Percentiles rank a stretch among this genome's conserved stretches.
phyloP scores from a whole-genome alignment of 2,797 vertebrate species.

The Crocodylus rhombifer region DNA sequence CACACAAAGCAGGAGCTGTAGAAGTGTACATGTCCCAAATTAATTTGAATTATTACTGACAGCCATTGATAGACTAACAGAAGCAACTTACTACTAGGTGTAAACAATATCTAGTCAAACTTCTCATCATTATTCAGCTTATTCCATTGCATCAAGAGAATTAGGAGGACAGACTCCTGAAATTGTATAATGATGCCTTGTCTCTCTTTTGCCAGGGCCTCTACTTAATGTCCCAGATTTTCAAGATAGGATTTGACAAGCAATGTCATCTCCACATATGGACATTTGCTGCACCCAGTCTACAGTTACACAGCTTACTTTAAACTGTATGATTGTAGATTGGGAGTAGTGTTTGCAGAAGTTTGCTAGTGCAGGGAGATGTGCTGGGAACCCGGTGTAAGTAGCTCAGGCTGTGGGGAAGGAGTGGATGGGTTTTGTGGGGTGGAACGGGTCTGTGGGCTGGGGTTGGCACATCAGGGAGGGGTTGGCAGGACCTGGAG shows the following conservation, averaged over 20 bases:
- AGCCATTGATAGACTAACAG: not conserved
- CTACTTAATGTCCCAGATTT: conserved; percentile 25
- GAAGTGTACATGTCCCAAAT: fast-evolving
- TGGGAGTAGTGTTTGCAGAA: no score
- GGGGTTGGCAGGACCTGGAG: no score
- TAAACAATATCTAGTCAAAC: fast-evolving
- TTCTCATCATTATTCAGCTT: fast-evolving
- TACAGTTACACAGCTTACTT: no score
- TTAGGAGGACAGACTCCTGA: fast-evolving
- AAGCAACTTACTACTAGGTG: not conserved
- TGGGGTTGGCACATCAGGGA: no score
- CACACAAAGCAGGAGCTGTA: not conserved
- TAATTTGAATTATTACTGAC: not conserved
- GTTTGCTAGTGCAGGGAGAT: no score
- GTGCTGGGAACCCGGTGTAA: no score
- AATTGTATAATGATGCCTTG: fast-evolving
- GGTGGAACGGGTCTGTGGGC: no score
- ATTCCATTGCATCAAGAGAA: not conserved
- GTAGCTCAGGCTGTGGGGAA: no score
- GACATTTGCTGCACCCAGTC: no score
- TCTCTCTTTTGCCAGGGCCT: conserved; percentile 46
- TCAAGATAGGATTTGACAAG: conserved; percentile 63
- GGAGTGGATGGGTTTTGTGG: no score
- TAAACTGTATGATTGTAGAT: no score
- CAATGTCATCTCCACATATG: conserved; percentile 8